Conservation (phyloP, 2,888 invertebrate genomes). For the Caenorhabditis afra region DNA sequence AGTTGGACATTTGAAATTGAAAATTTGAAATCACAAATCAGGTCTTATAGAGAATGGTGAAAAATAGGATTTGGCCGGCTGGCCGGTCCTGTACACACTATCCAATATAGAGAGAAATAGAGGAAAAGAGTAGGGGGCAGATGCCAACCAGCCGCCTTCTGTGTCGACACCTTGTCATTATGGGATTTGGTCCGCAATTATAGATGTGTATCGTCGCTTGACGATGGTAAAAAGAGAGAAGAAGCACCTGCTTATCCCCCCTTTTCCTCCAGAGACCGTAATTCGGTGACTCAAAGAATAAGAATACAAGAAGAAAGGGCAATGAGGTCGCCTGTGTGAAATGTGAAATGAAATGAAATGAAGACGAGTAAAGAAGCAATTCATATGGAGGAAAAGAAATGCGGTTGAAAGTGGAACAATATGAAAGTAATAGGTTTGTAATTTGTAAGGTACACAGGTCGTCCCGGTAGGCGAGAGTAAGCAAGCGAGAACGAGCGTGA, state of each 20-base stretch:
- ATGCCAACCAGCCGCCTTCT: slow-evolving; percentile 28
- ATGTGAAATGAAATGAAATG: background rate
- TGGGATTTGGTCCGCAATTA: slow-evolving; percentile 54
- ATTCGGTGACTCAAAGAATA: slow-evolving; percentile 40
- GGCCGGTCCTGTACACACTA: too few species aligned
- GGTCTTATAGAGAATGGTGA: too few species aligned
- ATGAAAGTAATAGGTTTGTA: slow-evolving; percentile 39
- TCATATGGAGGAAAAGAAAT: background rate
- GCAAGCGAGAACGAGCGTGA: background rate
- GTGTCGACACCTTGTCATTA: slow-evolving; percentile 51
- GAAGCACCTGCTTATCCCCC: slow-evolving; percentile 38
- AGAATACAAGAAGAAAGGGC: too few species aligned
- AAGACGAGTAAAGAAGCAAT: too few species aligned
- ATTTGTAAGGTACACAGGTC: background rate
- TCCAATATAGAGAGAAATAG: slow-evolving; percentile 2
- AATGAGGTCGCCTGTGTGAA: background rate
- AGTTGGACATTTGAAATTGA: too few species aligned
- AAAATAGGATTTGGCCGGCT: too few species aligned
- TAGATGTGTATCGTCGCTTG: slow-evolving; percentile 8
- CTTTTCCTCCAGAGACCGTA: slow-evolving; percentile 33
- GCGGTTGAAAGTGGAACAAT: slow-evolving; percentile 15
- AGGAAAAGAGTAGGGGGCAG: slow-evolving; percentile 6
- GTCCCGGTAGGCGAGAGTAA: too few species aligned
- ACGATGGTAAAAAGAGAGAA: background rate
- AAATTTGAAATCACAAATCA: too few species aligned